phyloP scores from a whole-genome alignment of 2,113 vertebrate genomes.

The Vombatus ursinus region DNA sequence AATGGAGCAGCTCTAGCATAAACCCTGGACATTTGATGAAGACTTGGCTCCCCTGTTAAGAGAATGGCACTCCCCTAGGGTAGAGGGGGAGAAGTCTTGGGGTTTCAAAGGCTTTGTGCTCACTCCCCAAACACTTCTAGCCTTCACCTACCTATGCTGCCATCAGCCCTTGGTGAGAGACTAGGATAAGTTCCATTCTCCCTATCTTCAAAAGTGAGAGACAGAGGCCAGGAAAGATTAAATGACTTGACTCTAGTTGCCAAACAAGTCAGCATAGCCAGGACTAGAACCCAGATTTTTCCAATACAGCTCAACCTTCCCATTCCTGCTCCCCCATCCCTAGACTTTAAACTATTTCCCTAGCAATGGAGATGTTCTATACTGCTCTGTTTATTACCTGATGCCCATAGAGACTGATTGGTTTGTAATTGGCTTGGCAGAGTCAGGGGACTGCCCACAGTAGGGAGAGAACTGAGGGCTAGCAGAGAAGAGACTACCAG shows the following conservation, averaged over 20 bases:
- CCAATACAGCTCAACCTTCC: neutral
- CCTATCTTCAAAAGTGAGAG: neutral
- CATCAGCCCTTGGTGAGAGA: neutral
- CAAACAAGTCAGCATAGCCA: neutral
- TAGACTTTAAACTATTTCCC: neutral
- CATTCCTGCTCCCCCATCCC: neutral
- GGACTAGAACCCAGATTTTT: neutral
- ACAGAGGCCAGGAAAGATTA: neutral
- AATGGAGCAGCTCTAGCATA: neutral
- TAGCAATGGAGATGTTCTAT: neutral
- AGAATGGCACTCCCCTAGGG: neutral
- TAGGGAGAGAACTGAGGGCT: neutral
- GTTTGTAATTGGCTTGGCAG: neutral
- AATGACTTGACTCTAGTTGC: neutral
- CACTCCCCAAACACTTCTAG: neutral
- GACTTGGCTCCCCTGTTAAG: neutral
- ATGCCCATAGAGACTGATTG: neutral
- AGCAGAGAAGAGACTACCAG: neutral
- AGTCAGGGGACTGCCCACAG: neutral
- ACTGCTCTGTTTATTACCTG: neutral
- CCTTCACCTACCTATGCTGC: neutral
- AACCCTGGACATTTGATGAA: neutral
- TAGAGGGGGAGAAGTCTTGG: neutral
- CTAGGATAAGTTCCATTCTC: neutral
- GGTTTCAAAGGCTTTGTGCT: neutral